Conservation (phyloP, 2,797 vertebrate species). For the Semaprochilodus insignis region DNA sequence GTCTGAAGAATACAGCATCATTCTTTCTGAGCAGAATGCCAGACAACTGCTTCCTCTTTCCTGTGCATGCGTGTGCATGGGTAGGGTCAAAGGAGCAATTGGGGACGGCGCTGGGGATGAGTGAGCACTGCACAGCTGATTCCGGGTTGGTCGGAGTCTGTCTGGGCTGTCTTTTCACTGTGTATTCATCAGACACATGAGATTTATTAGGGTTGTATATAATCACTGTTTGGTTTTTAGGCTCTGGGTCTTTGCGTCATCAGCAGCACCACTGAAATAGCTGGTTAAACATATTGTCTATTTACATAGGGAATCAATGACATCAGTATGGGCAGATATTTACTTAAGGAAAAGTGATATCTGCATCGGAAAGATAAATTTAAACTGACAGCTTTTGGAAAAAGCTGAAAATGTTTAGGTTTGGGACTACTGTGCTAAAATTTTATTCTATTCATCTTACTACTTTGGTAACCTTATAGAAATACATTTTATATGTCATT, state of each 20-base stretch:
- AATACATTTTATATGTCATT: too few relatives aligned
- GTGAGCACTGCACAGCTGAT: not conserved
- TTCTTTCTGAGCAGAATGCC: not conserved
- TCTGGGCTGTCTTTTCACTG: not conserved
- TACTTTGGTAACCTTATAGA: too few relatives aligned
- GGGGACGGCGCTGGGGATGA: not conserved
- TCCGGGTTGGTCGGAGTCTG: too few relatives aligned
- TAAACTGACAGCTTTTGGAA: too few relatives aligned
- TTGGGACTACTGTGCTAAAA: too few relatives aligned
- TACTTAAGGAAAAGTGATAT: too few relatives aligned
- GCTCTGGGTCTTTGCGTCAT: not conserved
- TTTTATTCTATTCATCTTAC: too few relatives aligned
- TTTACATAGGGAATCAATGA: not conserved
- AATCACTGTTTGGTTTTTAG: conserved; percentile 7
- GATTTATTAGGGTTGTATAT: not conserved
- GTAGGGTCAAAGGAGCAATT: not conserved
- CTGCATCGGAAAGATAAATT: too few relatives aligned
- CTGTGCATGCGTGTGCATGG: not conserved
- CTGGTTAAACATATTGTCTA: not conserved
- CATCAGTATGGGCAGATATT: too few relatives aligned
- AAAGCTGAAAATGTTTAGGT: too few relatives aligned
- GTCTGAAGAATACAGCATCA: not conserved
- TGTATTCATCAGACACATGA: not conserved
- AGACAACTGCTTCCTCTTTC: not conserved
- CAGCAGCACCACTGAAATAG: not conserved